Evolutionary conservation across 2,888 invertebrate species (phyloP).

Genomic region (Platycheirus rosarum): DNA sequence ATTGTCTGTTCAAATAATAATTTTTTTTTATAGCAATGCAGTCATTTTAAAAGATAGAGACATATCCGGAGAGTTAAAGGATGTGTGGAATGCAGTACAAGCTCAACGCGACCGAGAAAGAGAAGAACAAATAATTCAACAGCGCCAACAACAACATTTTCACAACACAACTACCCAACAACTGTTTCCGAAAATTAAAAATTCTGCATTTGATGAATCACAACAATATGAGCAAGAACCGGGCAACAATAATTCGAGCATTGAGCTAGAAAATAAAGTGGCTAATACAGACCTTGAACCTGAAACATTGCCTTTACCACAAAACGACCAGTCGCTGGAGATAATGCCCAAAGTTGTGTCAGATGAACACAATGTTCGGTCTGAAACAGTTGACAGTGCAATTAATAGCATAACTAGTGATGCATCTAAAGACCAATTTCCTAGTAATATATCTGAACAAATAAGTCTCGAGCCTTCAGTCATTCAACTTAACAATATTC

Average conservation of each 20-base stretch:
- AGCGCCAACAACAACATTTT: conserved; percentile 81
- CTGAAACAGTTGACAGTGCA: conserved; percentile 22
- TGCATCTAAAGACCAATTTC: conserved; percentile 4
- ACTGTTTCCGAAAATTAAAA: conserved; percentile 79
- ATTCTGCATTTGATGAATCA: conserved; percentile 45
- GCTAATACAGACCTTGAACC: conserved; percentile 75
- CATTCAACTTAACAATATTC: conserved; percentile 58
- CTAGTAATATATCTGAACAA: conserved; percentile 29
- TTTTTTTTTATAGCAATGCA: conserved; percentile 81
- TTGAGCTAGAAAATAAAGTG: conserved; percentile 63
- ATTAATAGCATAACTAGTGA: conserved; percentile 35
- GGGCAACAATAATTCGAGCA: conserved; percentile 2
- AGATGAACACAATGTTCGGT: conserved; percentile 30
- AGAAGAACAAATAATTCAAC: conserved; percentile 81
- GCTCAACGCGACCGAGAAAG: conserved; percentile 82
- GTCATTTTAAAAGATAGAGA: conserved; percentile 87
- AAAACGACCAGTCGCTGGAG: conserved; percentile 25
- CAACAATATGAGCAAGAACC: conserved; percentile 36
- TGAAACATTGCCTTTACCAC: conserved; percentile 41
- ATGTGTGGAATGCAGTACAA: conserved; percentile 89
- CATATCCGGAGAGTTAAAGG: conserved; percentile 88
- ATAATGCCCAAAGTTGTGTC: conserved; percentile 17
- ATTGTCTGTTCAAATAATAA: no score
- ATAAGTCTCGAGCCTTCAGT: conserved; percentile 38
- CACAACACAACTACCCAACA: conserved; percentile 80